Conservation (phyloP, 2,797 vertebrate genomes). For the Macropodus opercularis region DNA sequence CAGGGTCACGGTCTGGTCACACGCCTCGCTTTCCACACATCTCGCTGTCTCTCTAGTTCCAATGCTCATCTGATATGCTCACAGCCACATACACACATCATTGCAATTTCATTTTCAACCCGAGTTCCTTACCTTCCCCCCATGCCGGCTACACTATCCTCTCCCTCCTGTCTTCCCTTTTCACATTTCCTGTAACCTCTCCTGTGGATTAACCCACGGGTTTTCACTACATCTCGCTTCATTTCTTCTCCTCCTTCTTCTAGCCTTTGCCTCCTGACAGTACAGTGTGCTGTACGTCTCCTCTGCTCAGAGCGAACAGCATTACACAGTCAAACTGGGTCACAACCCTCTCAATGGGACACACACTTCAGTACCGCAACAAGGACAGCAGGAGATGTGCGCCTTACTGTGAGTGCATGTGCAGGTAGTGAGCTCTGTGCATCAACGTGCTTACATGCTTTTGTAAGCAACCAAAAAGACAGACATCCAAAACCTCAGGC, state of each 20-base stretch:
- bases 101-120: slow-evolving; percentile 17
- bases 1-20: slow-evolving; percentile 75
- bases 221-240: slow-evolving; percentile 10
- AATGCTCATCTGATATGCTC: slow-evolving; percentile 42
- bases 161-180: background rate
- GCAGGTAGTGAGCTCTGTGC: slow-evolving; percentile 28
- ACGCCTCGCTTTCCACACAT: slow-evolving; percentile 67
- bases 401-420: slow-evolving; percentile 6
- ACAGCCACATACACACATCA: slow-evolving; percentile 30
- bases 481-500: slow-evolving; percentile 41
- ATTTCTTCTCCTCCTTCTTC: slow-evolving; percentile 15
- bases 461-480: slow-evolving; percentile 5
- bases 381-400: slow-evolving; percentile 42
- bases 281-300: slow-evolving; percentile 40
- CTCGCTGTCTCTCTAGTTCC: slow-evolving; percentile 44
- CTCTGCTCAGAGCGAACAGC: slow-evolving; percentile 38
- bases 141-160: background rate
- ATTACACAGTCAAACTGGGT: slow-evolving; percentile 74
- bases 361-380: slow-evolving; percentile 41
- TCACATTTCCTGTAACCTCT: background rate
- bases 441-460: slow-evolving; percentile 10
- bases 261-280: slow-evolving; percentile 29
- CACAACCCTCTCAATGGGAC: slow-evolving; percentile 64
- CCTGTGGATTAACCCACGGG: slow-evolving; percentile 12
- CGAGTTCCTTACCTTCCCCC: background rate